A percentile compares a stretch with the other conserved stretches of the same genome.
These are phyloP conservation scores for Cataglyphis albicans DNA, from an alignment of 2,888 invertebrate species.

Conservation along the genomic window DNA sequence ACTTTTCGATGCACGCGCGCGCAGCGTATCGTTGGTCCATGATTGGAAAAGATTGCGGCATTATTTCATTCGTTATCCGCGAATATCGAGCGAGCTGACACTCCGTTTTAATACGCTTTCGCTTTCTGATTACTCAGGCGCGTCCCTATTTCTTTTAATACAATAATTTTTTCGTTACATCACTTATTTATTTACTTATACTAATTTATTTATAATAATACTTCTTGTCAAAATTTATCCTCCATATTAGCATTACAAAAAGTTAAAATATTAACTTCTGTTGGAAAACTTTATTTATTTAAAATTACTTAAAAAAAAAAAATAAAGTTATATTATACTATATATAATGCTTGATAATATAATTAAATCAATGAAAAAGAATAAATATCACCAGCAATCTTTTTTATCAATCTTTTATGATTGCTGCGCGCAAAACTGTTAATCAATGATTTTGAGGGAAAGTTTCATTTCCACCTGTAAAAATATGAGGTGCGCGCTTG, in stretches of 20 bases:
- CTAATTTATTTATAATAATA: neutral
- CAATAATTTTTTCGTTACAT: neutral
- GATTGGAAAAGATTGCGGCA: conserved; percentile 54
- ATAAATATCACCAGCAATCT: neutral
- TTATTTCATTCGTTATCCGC: conserved; percentile 49
- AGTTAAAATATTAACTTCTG: conserved; percentile 3
- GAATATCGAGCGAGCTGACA: conserved; percentile 9
- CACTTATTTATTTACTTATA: neutral
- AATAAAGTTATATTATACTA: neutral
- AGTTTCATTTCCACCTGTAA: neutral
- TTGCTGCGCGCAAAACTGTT: neutral
- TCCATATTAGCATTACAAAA: neutral
- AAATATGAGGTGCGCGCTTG: neutral
- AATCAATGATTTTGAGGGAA: neutral
- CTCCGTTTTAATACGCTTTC: conserved; percentile 42
- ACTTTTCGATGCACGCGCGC: conserved; percentile 66
- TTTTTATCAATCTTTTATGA: conserved; percentile 4
- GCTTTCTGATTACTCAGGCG: conserved; percentile 30
- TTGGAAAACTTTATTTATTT: neutral
- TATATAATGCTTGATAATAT: neutral
- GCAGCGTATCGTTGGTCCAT: conserved; percentile 34
- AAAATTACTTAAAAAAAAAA: conserved; percentile 20
- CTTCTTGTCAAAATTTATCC: neutral
- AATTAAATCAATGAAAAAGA: neutral
- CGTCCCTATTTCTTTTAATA: neutral